Percentiles rank a stretch among this genome's conserved stretches.
Evolutionary conservation across 2,888 invertebrate genomes (phyloP).

Genomic region (Nomada hirtipes): DNA sequence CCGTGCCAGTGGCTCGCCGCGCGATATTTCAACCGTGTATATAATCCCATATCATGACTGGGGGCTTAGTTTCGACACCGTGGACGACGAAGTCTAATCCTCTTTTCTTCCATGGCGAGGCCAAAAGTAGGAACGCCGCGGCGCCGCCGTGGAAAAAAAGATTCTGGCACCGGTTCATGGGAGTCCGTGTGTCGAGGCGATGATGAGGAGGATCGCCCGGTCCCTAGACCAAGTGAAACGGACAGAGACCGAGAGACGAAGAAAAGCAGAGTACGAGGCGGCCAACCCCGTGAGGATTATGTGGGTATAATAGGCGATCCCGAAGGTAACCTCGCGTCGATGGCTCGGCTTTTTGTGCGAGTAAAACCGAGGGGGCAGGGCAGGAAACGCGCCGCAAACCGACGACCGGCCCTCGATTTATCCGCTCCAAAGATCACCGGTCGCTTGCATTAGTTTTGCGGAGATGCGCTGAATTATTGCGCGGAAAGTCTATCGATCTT

Average conservation of each 20-base stretch:
- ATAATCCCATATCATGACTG: constrained; percentile 81
- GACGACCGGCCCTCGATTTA: constrained; percentile 61
- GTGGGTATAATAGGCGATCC: constrained; percentile 69
- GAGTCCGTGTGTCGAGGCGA: constrained; percentile 37
- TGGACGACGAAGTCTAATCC: constrained; percentile 77
- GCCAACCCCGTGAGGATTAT: constrained; percentile 64
- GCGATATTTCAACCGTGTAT: constrained; percentile 79
- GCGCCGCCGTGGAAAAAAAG: constrained; percentile 61
- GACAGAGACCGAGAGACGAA: background rate
- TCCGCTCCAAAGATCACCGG: constrained; percentile 55
- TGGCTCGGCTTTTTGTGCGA: constrained; percentile 63
- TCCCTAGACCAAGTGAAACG: background rate
- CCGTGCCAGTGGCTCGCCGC: constrained; percentile 50
- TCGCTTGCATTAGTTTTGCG: constrained; percentile 64
- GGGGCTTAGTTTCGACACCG: constrained; percentile 79
- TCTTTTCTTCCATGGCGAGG: constrained; percentile 59
- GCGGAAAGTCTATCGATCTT: constrained; percentile 30
- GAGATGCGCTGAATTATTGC: constrained; percentile 66
- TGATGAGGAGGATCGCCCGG: constrained; percentile 36
- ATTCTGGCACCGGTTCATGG: constrained; percentile 43
- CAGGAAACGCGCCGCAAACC: constrained; percentile 41
- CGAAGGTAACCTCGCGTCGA: constrained; percentile 69
- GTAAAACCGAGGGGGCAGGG: constrained; percentile 16
- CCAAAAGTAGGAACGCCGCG: constrained; percentile 55
- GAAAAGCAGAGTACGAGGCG: background rate